These are phyloP conservation scores for Pseudolycoriella hygida DNA, from an alignment of 2,888 invertebrate species.

Conservation along the genomic window DNA sequence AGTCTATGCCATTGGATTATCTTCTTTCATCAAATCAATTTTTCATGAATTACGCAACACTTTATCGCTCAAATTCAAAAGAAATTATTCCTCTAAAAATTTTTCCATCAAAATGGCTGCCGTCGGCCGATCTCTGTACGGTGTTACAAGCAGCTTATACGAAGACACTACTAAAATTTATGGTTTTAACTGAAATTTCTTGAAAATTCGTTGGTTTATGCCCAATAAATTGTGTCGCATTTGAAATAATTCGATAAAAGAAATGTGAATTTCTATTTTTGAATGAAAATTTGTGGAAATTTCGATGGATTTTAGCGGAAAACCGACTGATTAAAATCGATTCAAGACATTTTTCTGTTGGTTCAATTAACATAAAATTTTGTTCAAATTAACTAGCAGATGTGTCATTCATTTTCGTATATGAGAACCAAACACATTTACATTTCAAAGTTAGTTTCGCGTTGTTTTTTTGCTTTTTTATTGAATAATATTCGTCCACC, in stretches of 20 bases:
- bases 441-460: constrained; percentile 1
- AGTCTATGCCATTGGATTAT: no score
- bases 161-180: neutral
- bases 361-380: neutral
- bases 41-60: no score
- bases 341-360: no score
- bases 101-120: constrained; percentile 6
- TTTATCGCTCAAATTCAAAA: no score
- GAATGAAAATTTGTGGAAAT: no score
- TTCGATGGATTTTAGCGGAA: no score
- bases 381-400: constrained; percentile 1
- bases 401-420: constrained; percentile 1
- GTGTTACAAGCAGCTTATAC: neutral
- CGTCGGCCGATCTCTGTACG: constrained; percentile 5
- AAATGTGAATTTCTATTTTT: no score
- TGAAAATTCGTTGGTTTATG: neutral
- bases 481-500: constrained; percentile 3
- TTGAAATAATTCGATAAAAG: no score
- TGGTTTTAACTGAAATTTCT: neutral
- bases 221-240: no score
- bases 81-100: no score
- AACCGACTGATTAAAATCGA: no score
- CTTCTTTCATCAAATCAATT: no score
- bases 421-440: neutral
- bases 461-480: constrained; percentile 1